Conservation (phyloP, 2,888 invertebrate genomes). For the Oligia strigilis region DNA sequence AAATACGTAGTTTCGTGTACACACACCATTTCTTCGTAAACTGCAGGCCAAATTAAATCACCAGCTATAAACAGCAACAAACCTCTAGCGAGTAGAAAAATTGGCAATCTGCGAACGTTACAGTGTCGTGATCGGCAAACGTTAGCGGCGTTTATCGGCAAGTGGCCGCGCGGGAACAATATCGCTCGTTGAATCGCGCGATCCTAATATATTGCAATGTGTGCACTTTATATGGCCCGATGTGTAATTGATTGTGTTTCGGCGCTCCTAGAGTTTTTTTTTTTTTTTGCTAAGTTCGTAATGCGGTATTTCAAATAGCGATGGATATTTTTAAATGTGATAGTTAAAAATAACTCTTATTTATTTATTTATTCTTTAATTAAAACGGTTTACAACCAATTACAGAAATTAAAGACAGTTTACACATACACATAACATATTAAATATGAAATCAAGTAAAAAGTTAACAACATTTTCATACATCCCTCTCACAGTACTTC, state of each 20-base stretch:
- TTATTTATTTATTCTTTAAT: too few relatives aligned
- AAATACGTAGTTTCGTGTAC: not conserved
- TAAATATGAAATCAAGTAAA: too few relatives aligned
- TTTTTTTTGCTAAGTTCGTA: not conserved
- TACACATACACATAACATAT: too few relatives aligned
- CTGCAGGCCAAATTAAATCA: conserved; percentile 48
- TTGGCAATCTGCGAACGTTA: conserved; percentile 66
- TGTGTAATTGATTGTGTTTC: conserved; percentile 73
- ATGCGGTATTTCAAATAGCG: not conserved
- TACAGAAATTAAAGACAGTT: too few relatives aligned
- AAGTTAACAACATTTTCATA: too few relatives aligned
- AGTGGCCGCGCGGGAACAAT: conserved; percentile 83
- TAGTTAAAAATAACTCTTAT: not conserved
- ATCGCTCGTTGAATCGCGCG: conserved; percentile 72
- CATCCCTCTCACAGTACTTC: too few relatives aligned
- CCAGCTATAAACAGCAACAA: conserved; percentile 54
- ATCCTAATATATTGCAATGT: conserved; percentile 66
- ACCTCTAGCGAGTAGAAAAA: conserved; percentile 67
- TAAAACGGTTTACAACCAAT: too few relatives aligned
- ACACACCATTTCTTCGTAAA: not conserved
- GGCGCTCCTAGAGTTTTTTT: conserved; percentile 16
- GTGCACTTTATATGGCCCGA: conserved; percentile 69
- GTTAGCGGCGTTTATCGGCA: conserved; percentile 70
- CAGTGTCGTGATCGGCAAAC: conserved; percentile 73
- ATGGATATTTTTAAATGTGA: not conserved